Evolutionary conservation across 2,113 vertebrate genomes (phyloP), one percentile per base, ranked within the genome.

Genomic region (Columba livia): DNA sequence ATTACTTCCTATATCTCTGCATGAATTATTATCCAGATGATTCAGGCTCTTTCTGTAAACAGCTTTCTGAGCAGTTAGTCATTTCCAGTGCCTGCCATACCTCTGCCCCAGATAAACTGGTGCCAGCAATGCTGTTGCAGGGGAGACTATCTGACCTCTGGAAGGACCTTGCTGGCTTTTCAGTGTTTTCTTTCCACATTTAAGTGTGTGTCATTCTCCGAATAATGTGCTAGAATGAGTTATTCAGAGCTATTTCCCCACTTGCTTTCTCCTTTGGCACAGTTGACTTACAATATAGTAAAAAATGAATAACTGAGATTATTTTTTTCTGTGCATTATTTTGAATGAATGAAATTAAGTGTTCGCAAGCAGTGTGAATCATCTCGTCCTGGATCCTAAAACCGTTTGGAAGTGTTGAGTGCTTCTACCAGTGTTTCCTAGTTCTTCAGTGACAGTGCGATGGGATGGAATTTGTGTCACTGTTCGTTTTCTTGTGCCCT

Each of bases 371-470:
- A 13, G 48, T 6, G 26, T 28, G 40, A 66, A 8, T 17, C 34
- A 15, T 44, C 34, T 28, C 36, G 7, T 28, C 47, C 32, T 36
- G 65, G 48, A 54, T 36, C 11, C 32, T 67, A 32, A 50, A 66
- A 24, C 36, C 14, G 32, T 79, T 67, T 83, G 34, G 53, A 70
- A 56, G 53, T 13, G 9, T 19, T 51, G 48, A 72, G 40, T 17
- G 11, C 70, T 79, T 73, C 47, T 60, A 7, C 62, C 58, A 44
- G 1, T 6, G 5, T 69, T 90, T 65, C 28, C 34, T 10, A 66
- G 62, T 60, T 66, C 74, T 82, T 16, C 1, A 0, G 14, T 11
- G 24, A 4, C 0, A 0, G 9, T 36, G 25, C 0, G 0, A 8
- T 48, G 34, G 36, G 60, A 14, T 21, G 5, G 87, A 42, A 4